Evolutionary conservation across 2,888 invertebrate species (phyloP), one percentile per base, ranked within the genome.

Genomic region (Hirtodrosophila cameraria): DNA sequence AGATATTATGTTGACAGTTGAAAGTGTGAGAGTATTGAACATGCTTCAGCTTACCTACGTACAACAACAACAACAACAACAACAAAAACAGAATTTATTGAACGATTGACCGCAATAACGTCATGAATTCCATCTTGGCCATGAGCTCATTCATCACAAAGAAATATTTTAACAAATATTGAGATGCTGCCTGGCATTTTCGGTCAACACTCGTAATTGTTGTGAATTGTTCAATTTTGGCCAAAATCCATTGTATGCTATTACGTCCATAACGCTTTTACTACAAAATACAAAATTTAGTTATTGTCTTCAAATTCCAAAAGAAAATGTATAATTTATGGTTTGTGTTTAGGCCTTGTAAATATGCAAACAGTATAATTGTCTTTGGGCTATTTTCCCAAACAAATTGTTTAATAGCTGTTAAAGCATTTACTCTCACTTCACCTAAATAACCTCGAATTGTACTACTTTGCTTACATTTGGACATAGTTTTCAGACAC

Each of bases 1-100:
- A 81, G 73, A 68, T 68, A 81, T 84, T 74, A 59, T 62, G 79
- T 65, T 84, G 82, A 81, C 79, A 78, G 67, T 66, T 46, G 39
- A 72, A 75, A n/a, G n/a, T n/a, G n/a, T n/a, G n/a, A n/a, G n/a
- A n/a, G n/a, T n/a, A 77, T 80, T 61, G 72, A 65, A 61, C 12
- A 20, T 27, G 36, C 30, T n/a, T 3, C n/a, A 27, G 30, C 36
- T n/a, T n/a, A 60, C 31, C 33, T 8, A 27, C 6, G 5, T 1
- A 48, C 7, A 49, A 3, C 0, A 31, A 11, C 15, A 12, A 41
- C 20, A 43, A 67, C 57, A 62, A 74, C 35, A 62, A 27, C 45
- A 54, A 62, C 54, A 7, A 68, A n/a, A n/a, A n/a, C n/a, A n/a
- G n/a, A n/a, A n/a, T 55, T 59, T 43, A 61, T 75, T 70, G 72